Evolutionary conservation across 2,797 vertebrate species (phyloP).

Genomic region (Poecilia gillii): DNA sequence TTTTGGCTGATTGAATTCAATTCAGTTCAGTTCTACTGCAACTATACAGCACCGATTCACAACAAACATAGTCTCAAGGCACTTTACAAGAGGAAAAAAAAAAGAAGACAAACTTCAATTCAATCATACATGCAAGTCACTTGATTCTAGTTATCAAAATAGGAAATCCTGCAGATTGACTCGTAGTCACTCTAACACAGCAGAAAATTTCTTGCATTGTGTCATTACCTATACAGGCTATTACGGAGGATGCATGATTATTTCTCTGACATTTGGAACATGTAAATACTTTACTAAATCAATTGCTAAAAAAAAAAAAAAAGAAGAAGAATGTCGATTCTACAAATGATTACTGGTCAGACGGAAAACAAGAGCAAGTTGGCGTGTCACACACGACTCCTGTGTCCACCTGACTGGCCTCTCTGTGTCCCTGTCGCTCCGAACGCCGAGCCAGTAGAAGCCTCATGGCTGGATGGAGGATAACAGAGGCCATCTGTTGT

Average conservation of each 20-base stretch:
- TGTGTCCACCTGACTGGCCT: constrained; percentile 35
- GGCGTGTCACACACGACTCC: constrained; percentile 10
- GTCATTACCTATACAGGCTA: too few species aligned
- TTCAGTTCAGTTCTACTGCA: too few species aligned
- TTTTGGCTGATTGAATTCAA: background rate
- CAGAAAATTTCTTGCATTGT: too few species aligned
- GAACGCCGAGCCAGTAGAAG: constrained; percentile 53
- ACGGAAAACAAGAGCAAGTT: background rate
- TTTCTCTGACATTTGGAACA: background rate
- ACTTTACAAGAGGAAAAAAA: too few species aligned
- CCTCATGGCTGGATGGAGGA: constrained; percentile 60
- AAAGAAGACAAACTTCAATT: too few species aligned
- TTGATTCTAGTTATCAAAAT: too few species aligned
- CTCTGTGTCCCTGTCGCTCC: constrained; percentile 29
- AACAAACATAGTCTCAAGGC: too few species aligned
- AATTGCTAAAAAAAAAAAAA: too few species aligned
- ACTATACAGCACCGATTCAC: too few species aligned
- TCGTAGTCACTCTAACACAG: too few species aligned
- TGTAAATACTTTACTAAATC: background rate
- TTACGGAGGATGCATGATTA: background rate
- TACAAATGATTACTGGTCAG: background rate
- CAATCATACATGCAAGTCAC: too few species aligned
- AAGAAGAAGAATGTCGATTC: background rate
- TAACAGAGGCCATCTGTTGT: constrained; percentile 72
- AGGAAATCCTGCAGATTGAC: too few species aligned